phyloP scores from a whole-genome alignment of 2,113 vertebrate genomes.

The Centropristis striata region DNA sequence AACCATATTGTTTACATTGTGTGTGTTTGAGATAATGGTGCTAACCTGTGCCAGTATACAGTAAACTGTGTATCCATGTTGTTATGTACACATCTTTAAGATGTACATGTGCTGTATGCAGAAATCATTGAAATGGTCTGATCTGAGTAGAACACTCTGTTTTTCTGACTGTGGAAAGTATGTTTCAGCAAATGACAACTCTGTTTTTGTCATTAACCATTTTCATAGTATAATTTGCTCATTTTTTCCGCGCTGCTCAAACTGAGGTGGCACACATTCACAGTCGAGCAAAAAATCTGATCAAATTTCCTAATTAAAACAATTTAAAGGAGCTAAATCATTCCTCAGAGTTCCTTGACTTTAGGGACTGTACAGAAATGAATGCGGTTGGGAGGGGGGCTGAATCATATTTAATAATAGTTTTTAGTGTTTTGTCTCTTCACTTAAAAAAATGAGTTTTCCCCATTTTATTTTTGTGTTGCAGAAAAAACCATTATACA shows the following conservation, averaged over 20 bases:
- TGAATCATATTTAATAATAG: neutral
- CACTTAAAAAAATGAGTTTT: too few species aligned
- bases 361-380: neutral
- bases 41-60: constrained; percentile 25
- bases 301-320: constrained; percentile 43
- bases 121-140: neutral
- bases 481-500: too few species aligned
- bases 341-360: neutral
- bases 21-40: constrained; percentile 5
- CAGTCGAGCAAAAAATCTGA: neutral
- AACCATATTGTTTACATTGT: constrained; percentile 39
- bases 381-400: neutral
- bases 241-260: constrained; percentile 13
- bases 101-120: neutral
- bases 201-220: constrained; percentile 39
- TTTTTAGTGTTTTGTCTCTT: too few species aligned
- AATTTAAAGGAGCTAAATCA: constrained; percentile 25
- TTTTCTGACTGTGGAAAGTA: constrained; percentile 36
- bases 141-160: neutral
- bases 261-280: constrained; percentile 6
- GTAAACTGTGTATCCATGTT: neutral
- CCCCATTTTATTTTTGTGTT: too few species aligned
- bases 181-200: constrained; percentile 29
- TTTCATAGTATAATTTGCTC: constrained; percentile 31
- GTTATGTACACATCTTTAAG: constrained; percentile 5